Conservation (phyloP, 2,888 invertebrate species). For the Dysmachus trigonus region DNA sequence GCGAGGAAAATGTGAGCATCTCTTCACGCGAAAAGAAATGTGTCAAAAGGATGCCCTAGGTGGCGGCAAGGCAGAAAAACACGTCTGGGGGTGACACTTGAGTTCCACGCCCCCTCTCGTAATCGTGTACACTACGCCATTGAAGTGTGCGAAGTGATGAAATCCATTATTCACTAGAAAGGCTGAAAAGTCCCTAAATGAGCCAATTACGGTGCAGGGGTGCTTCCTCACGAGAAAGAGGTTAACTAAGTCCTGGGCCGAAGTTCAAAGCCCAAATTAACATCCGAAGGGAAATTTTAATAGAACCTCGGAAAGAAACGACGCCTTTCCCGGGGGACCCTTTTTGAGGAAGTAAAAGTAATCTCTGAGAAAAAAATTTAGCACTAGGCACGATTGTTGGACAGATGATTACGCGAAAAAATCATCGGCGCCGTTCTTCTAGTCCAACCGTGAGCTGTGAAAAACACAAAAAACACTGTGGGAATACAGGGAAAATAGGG, state of each 20-base stretch:
- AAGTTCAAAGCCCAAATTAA: neutral
- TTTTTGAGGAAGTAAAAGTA: neutral
- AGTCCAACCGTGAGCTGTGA: neutral
- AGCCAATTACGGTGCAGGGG: neutral
- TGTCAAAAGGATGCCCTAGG: neutral
- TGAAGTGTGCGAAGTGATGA: neutral
- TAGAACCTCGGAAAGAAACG: neutral
- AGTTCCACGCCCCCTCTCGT: neutral
- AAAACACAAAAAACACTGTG: neutral
- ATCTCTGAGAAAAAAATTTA: neutral
- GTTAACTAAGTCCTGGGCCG: neutral
- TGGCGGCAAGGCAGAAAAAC: neutral
- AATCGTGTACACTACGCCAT: neutral
- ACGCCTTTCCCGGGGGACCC: neutral
- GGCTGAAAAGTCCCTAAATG: conserved; percentile 15
- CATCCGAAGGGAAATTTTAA: neutral
- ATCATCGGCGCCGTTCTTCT: neutral
- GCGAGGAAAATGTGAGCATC: neutral
- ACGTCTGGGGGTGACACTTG: neutral
- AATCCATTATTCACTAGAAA: neutral
- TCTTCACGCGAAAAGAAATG: neutral
- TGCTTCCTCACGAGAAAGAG: neutral
- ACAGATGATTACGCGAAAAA: neutral
- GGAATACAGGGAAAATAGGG: neutral
- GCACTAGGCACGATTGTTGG: neutral